phyloP scores from a whole-genome alignment of 2,113 vertebrate genomes.

The Myanophis thanlyinensis region DNA sequence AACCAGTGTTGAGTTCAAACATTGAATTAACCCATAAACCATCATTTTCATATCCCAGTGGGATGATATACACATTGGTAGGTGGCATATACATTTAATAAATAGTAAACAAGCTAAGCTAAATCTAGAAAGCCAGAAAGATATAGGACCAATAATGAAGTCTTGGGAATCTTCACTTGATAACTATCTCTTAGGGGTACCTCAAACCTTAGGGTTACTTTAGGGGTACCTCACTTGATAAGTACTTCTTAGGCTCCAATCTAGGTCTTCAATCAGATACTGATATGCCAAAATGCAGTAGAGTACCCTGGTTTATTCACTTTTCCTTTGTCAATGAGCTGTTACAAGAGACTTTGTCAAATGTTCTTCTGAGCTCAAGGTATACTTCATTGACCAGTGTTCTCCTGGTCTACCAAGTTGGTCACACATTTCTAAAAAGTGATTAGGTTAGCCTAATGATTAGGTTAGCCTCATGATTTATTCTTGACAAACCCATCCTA shows the following conservation, averaged over 20 bases:
- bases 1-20: neutral
- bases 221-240: no score
- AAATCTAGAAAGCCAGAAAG: neutral
- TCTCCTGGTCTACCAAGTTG: neutral
- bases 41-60: neutral
- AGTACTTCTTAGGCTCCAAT: neutral
- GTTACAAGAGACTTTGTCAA: neutral
- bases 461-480: neutral
- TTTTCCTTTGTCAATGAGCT: neutral
- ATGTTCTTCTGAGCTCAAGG: neutral
- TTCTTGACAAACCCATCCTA: neutral
- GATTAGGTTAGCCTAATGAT: neutral
- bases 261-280: neutral
- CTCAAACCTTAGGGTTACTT: no score
- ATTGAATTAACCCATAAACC: neutral
- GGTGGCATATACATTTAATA: neutral
- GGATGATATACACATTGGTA: neutral
- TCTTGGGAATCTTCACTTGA: neutral
- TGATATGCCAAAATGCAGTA: neutral
- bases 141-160: neutral
- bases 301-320: neutral
- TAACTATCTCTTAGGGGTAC: no score
- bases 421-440: neutral
- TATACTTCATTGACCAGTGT: neutral
- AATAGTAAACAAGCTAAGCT: neutral